Base-by-base conservation (phyloP, 2,888 invertebrate genomes). In the Sphaerophoria taeniata region DNA sequence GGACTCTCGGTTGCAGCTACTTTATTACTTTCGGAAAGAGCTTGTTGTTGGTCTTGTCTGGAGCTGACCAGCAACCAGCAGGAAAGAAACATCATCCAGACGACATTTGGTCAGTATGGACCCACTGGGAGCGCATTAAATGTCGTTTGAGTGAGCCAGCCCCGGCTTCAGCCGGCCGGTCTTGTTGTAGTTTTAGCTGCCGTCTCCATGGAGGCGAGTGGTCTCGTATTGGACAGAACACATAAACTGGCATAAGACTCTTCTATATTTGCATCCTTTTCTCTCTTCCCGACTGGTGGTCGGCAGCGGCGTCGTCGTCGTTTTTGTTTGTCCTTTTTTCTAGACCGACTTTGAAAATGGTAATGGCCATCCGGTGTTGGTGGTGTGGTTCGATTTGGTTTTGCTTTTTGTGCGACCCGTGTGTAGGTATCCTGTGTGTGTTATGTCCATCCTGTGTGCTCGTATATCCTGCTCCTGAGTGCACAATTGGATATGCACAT, bases 401-500 rank as follows among this genome's bases (percentile, higher is more conserved):
- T 67, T 80, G 84, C 67, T 84, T 84, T 84, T 84, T 80, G 75
- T 79, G 71, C 74, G 24, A 24, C 67, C 63, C 76, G 69, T 73
- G 81, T 85, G 85, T 24, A 24, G 24, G 24, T 81, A 73, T 76
- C 76, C 84, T 75, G 77, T 84, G 45, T 4, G 71, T 80, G 49
- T 85, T 24, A 24, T 24, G 24, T 24, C 24, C 24, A 24, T 24
- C 24, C 24, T 24, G 24, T 24, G 24, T 24, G 24, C 24, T 24
- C 24, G 24, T 24, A 24, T 24, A 2, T 24, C 24, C 24, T 24
- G 24, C 76, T 85, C 58, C 85, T 85, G 85, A 73, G 76, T 85
- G 85, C 85, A 86, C 86, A 82, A 86, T 86, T 77, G 85, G 81
- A 77, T 81, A 86, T 82, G 76, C 82, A 86, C 82, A 86, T 86